Percentiles rank a stretch among this genome's conserved stretches.
Evolutionary conservation across 2,113 vertebrate species (phyloP).

Genomic region (Gobiocypris rarus): DNA sequence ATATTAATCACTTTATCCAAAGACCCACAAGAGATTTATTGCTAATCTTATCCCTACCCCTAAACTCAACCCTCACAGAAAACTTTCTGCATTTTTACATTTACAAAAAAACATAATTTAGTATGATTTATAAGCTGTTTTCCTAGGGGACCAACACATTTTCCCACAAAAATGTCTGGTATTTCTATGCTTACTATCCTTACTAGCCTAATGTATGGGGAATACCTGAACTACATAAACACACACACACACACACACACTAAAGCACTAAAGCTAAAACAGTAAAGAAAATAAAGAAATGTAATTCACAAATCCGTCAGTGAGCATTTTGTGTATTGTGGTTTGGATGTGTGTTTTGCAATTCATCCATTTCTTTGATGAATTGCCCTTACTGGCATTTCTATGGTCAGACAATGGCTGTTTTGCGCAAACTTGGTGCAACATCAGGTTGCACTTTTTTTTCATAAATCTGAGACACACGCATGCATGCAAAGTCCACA

Average conservation of each 20-base stretch:
- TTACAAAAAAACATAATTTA: too few relatives aligned
- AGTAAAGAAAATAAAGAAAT: constrained; percentile 1
- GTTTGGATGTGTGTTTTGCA: constrained; percentile 28
- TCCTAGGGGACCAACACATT: too few relatives aligned
- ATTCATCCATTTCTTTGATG: constrained; percentile 37
- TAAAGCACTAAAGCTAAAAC: neutral
- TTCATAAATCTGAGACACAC: constrained; percentile 17
- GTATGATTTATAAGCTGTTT: too few relatives aligned
- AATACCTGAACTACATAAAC: neutral
- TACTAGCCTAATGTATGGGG: too few relatives aligned
- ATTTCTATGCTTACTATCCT: too few relatives aligned
- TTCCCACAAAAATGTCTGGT: too few relatives aligned
- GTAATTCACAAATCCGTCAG: constrained; percentile 8
- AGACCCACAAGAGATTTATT: too few relatives aligned
- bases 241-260: neutral
- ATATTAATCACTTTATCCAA: too few relatives aligned
- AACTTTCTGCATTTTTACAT: too few relatives aligned
- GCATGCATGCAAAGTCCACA: constrained; percentile 15
- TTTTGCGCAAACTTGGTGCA: constrained; percentile 36
- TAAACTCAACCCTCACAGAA: too few relatives aligned
- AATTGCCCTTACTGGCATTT: constrained; percentile 32
- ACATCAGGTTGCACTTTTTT: neutral
- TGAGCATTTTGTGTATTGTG: neutral
- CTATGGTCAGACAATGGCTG: constrained; percentile 37
- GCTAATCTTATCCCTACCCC: too few relatives aligned